These are phyloP conservation scores for Drosophila tani DNA, from an alignment of 1,140 invertebrate genomes.

Conservation along the genomic window DNA sequence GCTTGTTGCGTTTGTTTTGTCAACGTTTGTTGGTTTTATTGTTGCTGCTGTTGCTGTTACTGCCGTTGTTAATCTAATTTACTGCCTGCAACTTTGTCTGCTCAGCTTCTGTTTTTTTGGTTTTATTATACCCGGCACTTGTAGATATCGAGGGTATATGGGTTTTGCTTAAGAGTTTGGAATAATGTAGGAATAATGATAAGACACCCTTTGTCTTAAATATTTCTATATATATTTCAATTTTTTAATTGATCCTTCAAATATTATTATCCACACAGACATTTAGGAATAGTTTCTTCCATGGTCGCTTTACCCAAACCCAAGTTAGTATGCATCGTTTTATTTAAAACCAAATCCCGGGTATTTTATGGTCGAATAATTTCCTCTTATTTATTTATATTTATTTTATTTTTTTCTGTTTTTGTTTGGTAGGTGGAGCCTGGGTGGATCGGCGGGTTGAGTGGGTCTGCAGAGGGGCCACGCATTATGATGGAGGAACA, in stretches of 20 bases:
- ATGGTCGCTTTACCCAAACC: too few species aligned
- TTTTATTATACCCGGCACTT: conserved; percentile 8
- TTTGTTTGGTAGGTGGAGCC: conserved; percentile 13
- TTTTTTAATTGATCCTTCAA: too few species aligned
- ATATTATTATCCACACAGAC: too few species aligned
- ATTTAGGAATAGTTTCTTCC: not conserved
- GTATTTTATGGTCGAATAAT: conserved; percentile 13
- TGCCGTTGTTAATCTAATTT: conserved; percentile 80
- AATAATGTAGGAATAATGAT: not conserved
- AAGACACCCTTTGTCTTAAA: too few species aligned
- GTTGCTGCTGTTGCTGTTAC: conserved; percentile 28
- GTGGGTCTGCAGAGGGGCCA: conserved; percentile 30
- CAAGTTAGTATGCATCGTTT: not conserved
- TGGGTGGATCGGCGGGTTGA: not conserved
- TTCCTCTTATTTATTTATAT: not conserved
- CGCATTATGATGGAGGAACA: conserved; percentile 75
- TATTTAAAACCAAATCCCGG: not conserved
- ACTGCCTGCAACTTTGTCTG: conserved; percentile 80
- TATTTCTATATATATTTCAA: not conserved
- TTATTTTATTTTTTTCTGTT: conserved; percentile 20
- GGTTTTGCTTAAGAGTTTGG: conserved; percentile 13
- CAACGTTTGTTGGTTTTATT: conserved; percentile 60
- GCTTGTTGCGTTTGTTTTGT: conserved; percentile 76
- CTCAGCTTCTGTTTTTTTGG: conserved; percentile 43
- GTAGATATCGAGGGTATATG: conserved; percentile 16